Evolutionary conservation across 2,113 vertebrate genomes (phyloP), one percentile per base, ranked within the genome.

Genomic region (Nanorana parkeri): DNA sequence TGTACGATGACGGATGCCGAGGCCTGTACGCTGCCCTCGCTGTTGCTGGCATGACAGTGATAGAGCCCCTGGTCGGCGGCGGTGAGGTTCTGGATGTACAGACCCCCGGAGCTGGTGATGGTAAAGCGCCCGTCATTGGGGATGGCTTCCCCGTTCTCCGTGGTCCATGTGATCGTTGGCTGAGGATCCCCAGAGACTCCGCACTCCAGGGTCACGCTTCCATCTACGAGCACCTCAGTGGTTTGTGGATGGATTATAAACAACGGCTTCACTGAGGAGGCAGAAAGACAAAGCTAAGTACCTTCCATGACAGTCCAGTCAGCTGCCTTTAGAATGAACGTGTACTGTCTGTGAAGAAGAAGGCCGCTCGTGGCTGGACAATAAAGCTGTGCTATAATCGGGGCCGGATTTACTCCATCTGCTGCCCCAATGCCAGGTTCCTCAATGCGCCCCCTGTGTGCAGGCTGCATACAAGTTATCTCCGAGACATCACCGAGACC

Each of bases 211-310:
- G 96, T 97, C 85, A 97, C 94, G 0, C 96, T 97, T 86, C 96
- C 93, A 4, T 96, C 96, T 1, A 96, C 87, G 87, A 97, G 91
- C 60, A 96, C 96, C 91, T 97, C 96, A 0, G 96, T 97, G 92
- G 96, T 97, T 89, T 96, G 95, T 0, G 96, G 96, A 84, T 96
- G 96, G 88, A 97, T 97, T 83, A 97, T 95, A 64, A 97, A 97
- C 82, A 91, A 95, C 32, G 96, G 96, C 60, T 95, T 94, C 32
- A 94, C 96, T 97, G 89, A 54, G 17, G n/a, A 61, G 86, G 84
- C 64, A 85, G 85, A 82, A 2, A 41, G 11, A 69, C 17, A 3
- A 4, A 5, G 3, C 3, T 29, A 1, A 29, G 17, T 21, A 47
- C 41, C 41, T 47, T 47, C 41, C 13, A 47, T 15, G 13, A 15